Conservation (phyloP, 2,888 invertebrate species). For the Eupeodes latifasciatus region DNA sequence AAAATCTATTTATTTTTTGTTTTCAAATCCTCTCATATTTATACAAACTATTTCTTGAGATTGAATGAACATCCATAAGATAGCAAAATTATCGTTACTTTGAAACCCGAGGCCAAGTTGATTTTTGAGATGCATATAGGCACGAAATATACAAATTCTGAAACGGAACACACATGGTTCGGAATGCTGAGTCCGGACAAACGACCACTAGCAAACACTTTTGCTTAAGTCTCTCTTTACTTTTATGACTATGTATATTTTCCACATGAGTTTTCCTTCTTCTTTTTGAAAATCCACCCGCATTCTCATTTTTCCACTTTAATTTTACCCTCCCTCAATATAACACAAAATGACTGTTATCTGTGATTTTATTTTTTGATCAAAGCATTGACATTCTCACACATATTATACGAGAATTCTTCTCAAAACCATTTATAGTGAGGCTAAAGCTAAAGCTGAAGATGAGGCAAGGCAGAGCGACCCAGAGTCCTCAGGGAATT, state of each 20-base stretch:
- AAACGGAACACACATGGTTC: constrained; percentile 15
- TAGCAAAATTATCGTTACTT: not conserved
- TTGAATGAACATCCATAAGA: not conserved
- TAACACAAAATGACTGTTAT: constrained; percentile 38
- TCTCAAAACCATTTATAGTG: not conserved
- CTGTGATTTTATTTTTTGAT: constrained; percentile 63
- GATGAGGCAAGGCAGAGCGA: not conserved
- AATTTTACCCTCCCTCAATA: constrained; percentile 23
- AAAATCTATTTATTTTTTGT: not conserved
- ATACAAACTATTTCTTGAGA: constrained; percentile 11
- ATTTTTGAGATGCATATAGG: not conserved
- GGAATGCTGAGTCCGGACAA: not conserved
- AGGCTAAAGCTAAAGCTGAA: too few species aligned
- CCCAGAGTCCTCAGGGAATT: constrained; percentile 31
- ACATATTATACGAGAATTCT: not conserved
- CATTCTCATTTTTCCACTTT: constrained; percentile 27
- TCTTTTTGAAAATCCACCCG: not conserved
- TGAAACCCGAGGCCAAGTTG: constrained; percentile 5
- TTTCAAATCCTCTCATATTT: not conserved
- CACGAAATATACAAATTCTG: not conserved
- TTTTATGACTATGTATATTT: not conserved
- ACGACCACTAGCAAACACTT: not conserved
- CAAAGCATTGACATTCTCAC: constrained; percentile 42
- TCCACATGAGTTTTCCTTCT: not conserved
- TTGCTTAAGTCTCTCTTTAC: not conserved